Base-by-base conservation (phyloP, 2,888 invertebrate genomes). In the Heliconius aoede region DNA sequence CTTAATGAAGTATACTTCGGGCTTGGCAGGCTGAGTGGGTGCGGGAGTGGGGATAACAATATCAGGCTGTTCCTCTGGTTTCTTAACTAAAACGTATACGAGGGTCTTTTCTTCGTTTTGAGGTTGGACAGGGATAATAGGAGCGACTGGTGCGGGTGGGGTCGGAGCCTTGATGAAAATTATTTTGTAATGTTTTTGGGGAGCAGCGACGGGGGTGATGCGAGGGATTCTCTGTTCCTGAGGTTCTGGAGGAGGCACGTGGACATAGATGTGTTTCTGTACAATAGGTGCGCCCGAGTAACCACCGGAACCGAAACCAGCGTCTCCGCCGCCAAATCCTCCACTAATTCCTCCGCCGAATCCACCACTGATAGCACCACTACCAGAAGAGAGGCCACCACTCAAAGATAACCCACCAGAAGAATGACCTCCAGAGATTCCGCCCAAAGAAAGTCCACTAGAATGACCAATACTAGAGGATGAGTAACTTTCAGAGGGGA, bases 81-180 rank as follows among this genome's bases (percentile, higher is more conserved):
- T 97, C 95, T 98, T 98, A 84, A 98, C 97, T 91, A 98, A 93
- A 51, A 98, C 98, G 93, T 98, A 98, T 85, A 98, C 97, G 81
- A 98, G 95, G 74, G 98, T 98, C 95, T 98, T 98, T 90, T 97
- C 97, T 93, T 97, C 97, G 90, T 97, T 97, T 88, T 97, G 97
- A 79, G 96, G 96, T 88, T 97, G 96, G 51, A 96, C 90, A 46
- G 97, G 97, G 82, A 98, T 97, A 81, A 97, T 95, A 81, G 98
- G 98, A 1, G 96, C 97, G 81, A 97, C 96, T 78, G 97, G 97
- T 79, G 97, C 96, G 79, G 97, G 97, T 79, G 97, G 96, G 84
- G 97, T 96, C 85, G 98, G 98, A 76, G 98, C 98, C 95, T 98
- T 98, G 93, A 98, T 98, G 96, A 98, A 98, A 94, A 98, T 97